These are phyloP conservation scores for Ahaetulla prasina DNA, from an alignment of 2,113 vertebrate species.

Conservation along the genomic window DNA sequence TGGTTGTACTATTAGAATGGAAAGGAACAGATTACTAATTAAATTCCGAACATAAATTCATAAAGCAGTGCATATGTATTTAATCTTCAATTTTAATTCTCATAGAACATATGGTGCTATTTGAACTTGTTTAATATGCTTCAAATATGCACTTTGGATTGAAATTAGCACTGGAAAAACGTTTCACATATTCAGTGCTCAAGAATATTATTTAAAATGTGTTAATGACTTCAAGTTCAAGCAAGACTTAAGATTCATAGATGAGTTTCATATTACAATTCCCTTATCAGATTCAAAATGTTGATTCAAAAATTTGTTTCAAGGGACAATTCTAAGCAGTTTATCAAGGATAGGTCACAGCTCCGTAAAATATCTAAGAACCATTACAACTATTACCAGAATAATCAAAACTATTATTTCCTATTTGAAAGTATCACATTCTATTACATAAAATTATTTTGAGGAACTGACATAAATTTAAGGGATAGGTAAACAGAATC, in stretches of 20 bases:
- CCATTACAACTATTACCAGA: background rate
- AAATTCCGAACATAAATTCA: background rate
- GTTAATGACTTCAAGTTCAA: background rate
- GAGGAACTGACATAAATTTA: background rate
- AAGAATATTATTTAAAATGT: background rate
- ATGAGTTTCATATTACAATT: background rate
- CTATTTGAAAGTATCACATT: background rate
- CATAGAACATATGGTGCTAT: background rate
- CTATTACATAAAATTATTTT: background rate
- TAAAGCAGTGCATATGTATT: background rate
- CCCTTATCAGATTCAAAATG: background rate
- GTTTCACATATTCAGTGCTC: background rate
- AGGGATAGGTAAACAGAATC: background rate
- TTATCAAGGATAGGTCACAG: background rate
- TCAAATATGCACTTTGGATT: background rate
- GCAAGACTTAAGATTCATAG: background rate
- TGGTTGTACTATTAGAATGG: background rate
- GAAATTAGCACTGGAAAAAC: background rate
- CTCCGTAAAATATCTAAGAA: background rate
- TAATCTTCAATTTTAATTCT: background rate
- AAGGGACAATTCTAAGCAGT: background rate
- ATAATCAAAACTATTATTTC: background rate
- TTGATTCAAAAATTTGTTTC: background rate
- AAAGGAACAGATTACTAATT: background rate
- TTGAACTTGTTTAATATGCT: background rate